phyloP scores from a whole-genome alignment of 2,797 vertebrate genomes.

The Rhodeus uyekii region DNA sequence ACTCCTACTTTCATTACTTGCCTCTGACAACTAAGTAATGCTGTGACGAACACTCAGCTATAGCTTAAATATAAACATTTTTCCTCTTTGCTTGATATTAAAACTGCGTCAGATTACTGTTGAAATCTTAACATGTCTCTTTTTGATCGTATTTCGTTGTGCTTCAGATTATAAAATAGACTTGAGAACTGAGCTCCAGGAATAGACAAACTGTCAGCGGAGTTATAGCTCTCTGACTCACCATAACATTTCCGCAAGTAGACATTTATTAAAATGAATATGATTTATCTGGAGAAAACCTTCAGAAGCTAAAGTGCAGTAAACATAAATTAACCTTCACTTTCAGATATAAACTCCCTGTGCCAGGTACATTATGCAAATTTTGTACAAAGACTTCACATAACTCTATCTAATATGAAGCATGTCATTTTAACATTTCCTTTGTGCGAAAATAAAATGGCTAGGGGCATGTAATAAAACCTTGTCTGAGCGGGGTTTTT shows the following conservation, averaged over 20 bases:
- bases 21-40: not conserved
- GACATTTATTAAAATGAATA: conserved; percentile 38
- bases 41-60: not conserved
- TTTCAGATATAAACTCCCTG: conserved; percentile 24
- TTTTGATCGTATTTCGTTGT: not conserved
- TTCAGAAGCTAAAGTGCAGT: conserved; percentile 26
- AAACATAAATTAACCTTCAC: conserved; percentile 41
- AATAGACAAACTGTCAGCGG: not conserved
- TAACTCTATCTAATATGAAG: conserved; percentile 29
- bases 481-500: conserved; percentile 16
- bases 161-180: not conserved
- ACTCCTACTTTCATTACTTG: conserved; percentile 6
- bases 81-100: not conserved
- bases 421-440: conserved; percentile 23
- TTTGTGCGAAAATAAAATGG: conserved; percentile 27
- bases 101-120: conserved; percentile 13
- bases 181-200: conserved; percentile 2
- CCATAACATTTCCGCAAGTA: not conserved
- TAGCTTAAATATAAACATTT: not conserved
- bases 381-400: not conserved
- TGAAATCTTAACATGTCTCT: not conserved
- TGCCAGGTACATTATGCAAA: conserved; percentile 32
- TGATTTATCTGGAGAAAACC: conserved; percentile 23
- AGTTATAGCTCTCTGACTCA: conserved; percentile 6
- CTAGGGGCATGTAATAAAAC: conserved; percentile 31